Evolutionary conservation across 2,113 vertebrate genomes (phyloP), one percentile per base, ranked within the genome.

Genomic region (Himantopus leucocephalus): DNA sequence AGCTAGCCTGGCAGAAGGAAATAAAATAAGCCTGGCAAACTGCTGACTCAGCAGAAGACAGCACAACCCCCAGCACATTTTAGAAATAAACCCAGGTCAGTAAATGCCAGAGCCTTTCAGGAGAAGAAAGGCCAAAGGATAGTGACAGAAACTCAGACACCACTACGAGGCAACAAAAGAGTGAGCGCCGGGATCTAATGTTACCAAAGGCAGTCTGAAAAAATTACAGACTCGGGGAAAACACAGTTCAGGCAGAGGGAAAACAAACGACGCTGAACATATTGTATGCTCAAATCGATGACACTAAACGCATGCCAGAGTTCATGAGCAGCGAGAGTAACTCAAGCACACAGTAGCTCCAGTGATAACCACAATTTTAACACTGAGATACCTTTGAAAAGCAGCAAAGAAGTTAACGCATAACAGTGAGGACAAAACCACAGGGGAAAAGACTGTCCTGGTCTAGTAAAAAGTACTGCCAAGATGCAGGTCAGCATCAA

Each of bases 261-360:
- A 95, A 97, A 96, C 85, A 94, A 95, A 95, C 0, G 16, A 80
- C 7, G 43, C 58, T 64, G 87, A 96, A 63, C 91, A 95, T 92
- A 95, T 41, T 94, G 87, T 62, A 68, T 1, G 7, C 48, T 88
- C 84, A 79, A 93, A 95, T 91, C 52, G 2, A 94, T 94, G 97
- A 73, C 79, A 87, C 75, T 66, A 82, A 96, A 75, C 1, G 3
- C 81, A 93, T 73, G 88, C 60, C 81, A 92, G 93, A 88, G 88
- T 64, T 94, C 92, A 92, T 12, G 41, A 93, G 74, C 90, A 90
- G 71, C 0, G 0, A 73, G 27, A 88, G 53, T 41, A 97, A 94
- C 66, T 77, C 84, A 66, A 92, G 41, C 81, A 95, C 60, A n/a
- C 64, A 91, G 68, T 12, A 94, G 62, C 37, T 95, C 48, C 67